These are phyloP conservation scores for Lineus longissimus DNA, from an alignment of 1,140 invertebrate species.

Conservation along the genomic window DNA sequence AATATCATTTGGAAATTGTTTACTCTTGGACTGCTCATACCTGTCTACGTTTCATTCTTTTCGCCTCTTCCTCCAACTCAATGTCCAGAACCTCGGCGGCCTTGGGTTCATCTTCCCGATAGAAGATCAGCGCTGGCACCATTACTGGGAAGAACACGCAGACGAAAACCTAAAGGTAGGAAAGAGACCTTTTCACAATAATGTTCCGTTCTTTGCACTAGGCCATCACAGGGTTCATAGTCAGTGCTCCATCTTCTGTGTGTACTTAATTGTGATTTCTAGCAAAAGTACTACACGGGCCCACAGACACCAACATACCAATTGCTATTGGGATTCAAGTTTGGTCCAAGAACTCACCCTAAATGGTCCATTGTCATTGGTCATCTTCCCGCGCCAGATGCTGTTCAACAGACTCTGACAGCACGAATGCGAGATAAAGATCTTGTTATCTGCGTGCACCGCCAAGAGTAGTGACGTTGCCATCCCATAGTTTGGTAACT, in stretches of 20 bases:
- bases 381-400: constrained; percentile 49
- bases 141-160: constrained; percentile 35
- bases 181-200: no score
- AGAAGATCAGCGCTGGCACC: constrained; percentile 33
- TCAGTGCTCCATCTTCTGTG: no score
- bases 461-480: constrained; percentile 47
- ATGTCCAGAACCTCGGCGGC: not conserved
- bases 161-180: constrained; percentile 29
- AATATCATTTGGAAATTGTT: no score
- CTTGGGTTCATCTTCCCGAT: constrained; percentile 19
- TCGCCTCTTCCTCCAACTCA: not conserved
- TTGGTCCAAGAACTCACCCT: constrained; percentile 30
- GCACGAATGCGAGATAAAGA: constrained; percentile 48
- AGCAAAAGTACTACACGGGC: no score
- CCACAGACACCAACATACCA: no score
- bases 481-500: constrained; percentile 43
- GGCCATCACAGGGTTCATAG: not conserved
- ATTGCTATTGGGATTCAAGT: no score
- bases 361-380: constrained; percentile 29
- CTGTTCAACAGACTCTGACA: constrained; percentile 50
- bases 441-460: constrained; percentile 47
- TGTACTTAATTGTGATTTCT: no score
- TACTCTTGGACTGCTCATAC: constrained; percentile 10
- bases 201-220: not conserved
- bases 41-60: not conserved